Evolutionary conservation across 2,888 invertebrate genomes (phyloP), one percentile per base, ranked within the genome.

Genomic region (Napeogenes inachia): DNA sequence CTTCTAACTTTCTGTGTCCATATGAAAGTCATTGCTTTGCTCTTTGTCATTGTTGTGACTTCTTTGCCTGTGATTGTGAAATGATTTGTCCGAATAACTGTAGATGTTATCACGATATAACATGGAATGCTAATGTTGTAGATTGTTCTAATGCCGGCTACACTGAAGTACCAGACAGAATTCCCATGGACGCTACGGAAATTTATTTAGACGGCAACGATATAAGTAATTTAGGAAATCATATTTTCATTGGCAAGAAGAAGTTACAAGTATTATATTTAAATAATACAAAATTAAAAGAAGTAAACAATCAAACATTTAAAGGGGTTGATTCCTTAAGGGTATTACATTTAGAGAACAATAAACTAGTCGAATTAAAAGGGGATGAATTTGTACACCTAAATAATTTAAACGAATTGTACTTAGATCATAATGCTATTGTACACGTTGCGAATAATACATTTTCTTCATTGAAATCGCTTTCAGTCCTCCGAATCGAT

Each of bases 181-280:
- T 97, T 73, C 97, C 97, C 33, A 96, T 97, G 95, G 96, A 96
- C 84, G 96, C 96, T 61, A 96, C 96, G 57, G 95, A 96, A 87
- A 94, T 97, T 76, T 95, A 95, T 89, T 91, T 97, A 76, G 96
- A 96, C 82, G 96, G 96, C 57, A 96, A 96, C 84, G 91, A 94
- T 77, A 92, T 97, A 70, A 93, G 93, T 66, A 92, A 94, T 76
- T 91, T 97, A 67, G 94, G 94, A 72, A 95, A 95, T 85, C 96
- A 96, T 85, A 94, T 95, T 69, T 96, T 97, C 85, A 95, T 97
- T 78, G 96, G 96, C 47, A 95, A 96, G 84, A 95, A 95, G 83
- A 94, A 95, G 82, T 89, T 96, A 66, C 93, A 94, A 84, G 93
- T 94, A 68, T 89, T 96, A 64, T 96, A 92, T 84, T 89, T 96